Percentiles rank a stretch among this genome's conserved stretches.
These are phyloP conservation scores for Himalopsyche tibetana DNA, from an alignment of 2,888 invertebrate species.

Conservation along the genomic window DNA sequence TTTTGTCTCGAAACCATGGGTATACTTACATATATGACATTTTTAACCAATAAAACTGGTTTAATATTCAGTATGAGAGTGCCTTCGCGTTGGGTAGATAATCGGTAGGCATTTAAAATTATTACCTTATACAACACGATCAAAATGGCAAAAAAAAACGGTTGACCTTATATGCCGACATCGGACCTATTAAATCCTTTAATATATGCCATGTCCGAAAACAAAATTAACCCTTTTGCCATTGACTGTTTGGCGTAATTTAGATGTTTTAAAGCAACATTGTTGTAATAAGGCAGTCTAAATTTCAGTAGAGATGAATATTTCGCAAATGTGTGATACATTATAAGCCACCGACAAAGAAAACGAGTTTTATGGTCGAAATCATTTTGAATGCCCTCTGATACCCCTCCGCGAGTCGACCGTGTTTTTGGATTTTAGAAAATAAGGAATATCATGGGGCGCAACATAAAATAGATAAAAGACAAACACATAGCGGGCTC, in stretches of 20 bases:
- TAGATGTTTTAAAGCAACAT: conserved; percentile 64
- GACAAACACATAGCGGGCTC: not conserved
- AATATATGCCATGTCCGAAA: conserved; percentile 2
- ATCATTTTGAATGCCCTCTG: conserved; percentile 16
- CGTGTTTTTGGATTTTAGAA: not conserved
- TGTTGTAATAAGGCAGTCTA: conserved; percentile 57
- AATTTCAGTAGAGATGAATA: conserved; percentile 57
- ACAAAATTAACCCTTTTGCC: not conserved
- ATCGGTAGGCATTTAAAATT: no score
- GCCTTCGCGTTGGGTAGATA: no score
- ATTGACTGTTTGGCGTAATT: conserved; percentile 52
- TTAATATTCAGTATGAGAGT: no score
- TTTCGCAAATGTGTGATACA: conserved; percentile 43
- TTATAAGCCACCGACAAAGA: conserved; percentile 58
- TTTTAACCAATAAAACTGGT: no score
- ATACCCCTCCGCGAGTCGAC: not conserved
- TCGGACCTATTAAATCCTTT: not conserved
- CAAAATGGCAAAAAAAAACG: not conserved
- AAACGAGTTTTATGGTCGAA: conserved; percentile 8
- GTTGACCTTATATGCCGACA: not conserved
- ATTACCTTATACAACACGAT: not conserved
- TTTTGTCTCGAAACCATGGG: no score
- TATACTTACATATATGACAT: no score
- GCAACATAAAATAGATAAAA: not conserved
- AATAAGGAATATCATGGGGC: not conserved